A percentile compares a stretch with the other conserved stretches of the same genome.
These are phyloP conservation scores for Phaethornis superciliosus DNA, from an alignment of 2,113 vertebrate species.

Conservation along the genomic window DNA sequence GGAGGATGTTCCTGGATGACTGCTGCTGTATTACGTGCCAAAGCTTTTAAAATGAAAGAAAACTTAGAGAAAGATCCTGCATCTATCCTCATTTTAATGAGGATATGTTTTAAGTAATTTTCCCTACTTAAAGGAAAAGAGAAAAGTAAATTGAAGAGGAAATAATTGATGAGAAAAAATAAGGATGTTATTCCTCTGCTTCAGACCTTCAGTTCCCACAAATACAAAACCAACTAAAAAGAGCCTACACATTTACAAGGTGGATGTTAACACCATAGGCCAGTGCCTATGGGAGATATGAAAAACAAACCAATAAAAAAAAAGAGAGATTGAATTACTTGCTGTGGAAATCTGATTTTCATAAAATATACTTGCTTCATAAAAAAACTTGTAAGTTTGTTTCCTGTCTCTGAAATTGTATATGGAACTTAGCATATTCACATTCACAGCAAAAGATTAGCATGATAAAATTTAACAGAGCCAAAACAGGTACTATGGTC, in stretches of 20 bases:
- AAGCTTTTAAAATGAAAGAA: neutral
- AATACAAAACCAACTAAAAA: neutral
- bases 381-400: neutral
- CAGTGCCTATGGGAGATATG: constrained; percentile 22
- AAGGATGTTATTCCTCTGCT: neutral
- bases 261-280: neutral
- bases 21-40: neutral
- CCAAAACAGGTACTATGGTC: neutral
- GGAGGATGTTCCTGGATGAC: neutral
- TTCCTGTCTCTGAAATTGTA: constrained; percentile 22
- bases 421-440: constrained; percentile 56
- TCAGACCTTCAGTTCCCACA: neutral
- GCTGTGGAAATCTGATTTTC: constrained; percentile 55
- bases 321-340: constrained; percentile 64
- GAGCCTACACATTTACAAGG: neutral
- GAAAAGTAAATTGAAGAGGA: neutral
- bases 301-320: constrained; percentile 21
- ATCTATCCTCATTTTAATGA: neutral
- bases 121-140: neutral
- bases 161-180: neutral
- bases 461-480: constrained; percentile 33
- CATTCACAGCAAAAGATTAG: constrained; percentile 44
- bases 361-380: constrained; percentile 30
- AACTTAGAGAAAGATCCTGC: neutral
- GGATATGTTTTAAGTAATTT: too few species aligned